A percentile compares a stretch with the other conserved stretches of the same genome.
These are phyloP conservation scores for Gambusia affinis DNA, from an alignment of 2,113 vertebrate genomes.

Conservation along the genomic window DNA sequence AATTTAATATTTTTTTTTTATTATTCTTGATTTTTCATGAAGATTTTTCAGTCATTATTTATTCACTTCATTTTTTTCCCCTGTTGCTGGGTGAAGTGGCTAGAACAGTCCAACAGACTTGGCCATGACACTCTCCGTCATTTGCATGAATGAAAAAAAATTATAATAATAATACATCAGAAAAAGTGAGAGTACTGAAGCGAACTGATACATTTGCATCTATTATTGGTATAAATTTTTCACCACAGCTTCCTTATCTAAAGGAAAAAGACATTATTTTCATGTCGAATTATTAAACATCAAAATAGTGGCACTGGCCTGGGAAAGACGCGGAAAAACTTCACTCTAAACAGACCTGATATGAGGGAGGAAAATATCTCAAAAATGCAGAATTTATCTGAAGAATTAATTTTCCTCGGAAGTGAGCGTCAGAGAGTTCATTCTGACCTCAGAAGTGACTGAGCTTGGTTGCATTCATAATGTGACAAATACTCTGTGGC, in stretches of 20 bases:
- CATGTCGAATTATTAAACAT: background rate
- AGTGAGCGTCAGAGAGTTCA: slow-evolving; percentile 18
- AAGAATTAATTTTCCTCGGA: slow-evolving; percentile 22
- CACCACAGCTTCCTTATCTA: background rate
- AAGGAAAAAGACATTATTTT: background rate
- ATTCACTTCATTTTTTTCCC: background rate
- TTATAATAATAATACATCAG: slow-evolving; percentile 2
- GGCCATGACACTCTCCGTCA: slow-evolving; percentile 34
- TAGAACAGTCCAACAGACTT: slow-evolving; percentile 29
- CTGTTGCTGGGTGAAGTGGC: slow-evolving; percentile 2
- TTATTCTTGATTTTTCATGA: slow-evolving; percentile 1
- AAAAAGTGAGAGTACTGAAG: slow-evolving; percentile 22
- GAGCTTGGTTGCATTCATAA: slow-evolving; percentile 1
- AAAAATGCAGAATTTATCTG: slow-evolving; percentile 8
- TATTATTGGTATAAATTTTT: slow-evolving; percentile 13
- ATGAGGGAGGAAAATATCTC: background rate
- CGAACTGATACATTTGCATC: slow-evolving; percentile 35
- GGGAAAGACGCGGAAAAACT: background rate
- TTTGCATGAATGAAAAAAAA: slow-evolving; percentile 56
- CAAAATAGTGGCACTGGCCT: background rate
- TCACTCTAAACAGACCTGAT: background rate
- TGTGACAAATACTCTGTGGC: background rate
- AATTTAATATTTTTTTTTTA: background rate
- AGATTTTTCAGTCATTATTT: background rate
- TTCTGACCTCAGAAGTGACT: slow-evolving; percentile 11